phyloP scores from a whole-genome alignment of 1,140 invertebrate genomes.

The Solenopsis fugax region DNA sequence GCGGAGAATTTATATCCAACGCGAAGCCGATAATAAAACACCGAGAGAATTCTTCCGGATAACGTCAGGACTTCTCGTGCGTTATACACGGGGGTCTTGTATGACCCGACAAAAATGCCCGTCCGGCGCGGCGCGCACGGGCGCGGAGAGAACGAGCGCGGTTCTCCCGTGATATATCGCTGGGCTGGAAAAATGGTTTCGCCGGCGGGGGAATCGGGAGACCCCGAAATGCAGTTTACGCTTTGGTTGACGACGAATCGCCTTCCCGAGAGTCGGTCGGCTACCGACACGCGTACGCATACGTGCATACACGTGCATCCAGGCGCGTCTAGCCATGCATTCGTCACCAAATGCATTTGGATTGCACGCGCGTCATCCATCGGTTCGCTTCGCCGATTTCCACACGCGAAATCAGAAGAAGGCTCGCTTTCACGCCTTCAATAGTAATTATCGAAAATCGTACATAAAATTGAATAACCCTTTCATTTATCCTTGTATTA shows the following conservation, averaged over 20 bases:
- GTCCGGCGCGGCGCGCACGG: constrained; percentile 57
- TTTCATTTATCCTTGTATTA: neutral
- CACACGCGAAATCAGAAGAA: neutral
- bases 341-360: constrained; percentile 65
- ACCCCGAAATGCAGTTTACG: constrained; percentile 76
- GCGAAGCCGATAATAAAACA: constrained; percentile 58
- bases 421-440: neutral
- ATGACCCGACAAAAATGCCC: constrained; percentile 65
- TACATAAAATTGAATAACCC: neutral
- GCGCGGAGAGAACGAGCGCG: constrained; percentile 56
- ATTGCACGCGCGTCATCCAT: constrained; percentile 41
- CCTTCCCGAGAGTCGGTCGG: constrained; percentile 64
- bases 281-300: constrained; percentile 30
- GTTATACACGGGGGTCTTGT: constrained; percentile 61
- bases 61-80: constrained; percentile 47
- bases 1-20: constrained; percentile 50
- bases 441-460: constrained; percentile 1
- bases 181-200: constrained; percentile 73
- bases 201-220: constrained; percentile 52
- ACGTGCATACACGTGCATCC: neutral
- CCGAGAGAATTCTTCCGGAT: constrained; percentile 49
- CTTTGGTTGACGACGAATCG: constrained; percentile 74
- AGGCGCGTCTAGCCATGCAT: constrained; percentile 45
- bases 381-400: constrained; percentile 22
- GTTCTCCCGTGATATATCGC: constrained; percentile 70